Evolutionary conservation across 2,113 vertebrate species (phyloP).

Genomic region (Chelonoidis abingdonii): DNA sequence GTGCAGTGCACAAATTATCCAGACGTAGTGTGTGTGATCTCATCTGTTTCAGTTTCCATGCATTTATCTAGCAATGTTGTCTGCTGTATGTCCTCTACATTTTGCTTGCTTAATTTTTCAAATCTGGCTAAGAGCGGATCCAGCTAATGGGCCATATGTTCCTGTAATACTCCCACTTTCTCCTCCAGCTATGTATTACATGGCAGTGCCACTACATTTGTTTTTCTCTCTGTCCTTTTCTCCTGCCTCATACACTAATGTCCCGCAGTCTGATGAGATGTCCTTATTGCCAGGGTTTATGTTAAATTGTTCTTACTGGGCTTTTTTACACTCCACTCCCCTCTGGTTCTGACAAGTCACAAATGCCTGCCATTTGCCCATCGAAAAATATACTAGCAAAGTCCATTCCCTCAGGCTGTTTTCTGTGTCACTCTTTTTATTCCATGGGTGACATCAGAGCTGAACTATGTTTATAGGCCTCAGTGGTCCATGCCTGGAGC

Average conservation of each 20-base stretch:
- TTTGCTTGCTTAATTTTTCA: not conserved
- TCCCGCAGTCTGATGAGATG: not conserved
- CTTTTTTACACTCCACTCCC: not conserved
- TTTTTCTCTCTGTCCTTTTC: not conserved
- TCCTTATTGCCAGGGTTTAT: not conserved
- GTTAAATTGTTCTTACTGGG: not conserved
- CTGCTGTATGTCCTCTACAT: not conserved
- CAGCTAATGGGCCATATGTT: not conserved
- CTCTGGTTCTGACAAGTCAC: not conserved
- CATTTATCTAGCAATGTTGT: not conserved
- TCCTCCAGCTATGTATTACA: not conserved
- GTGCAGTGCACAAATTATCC: no score
- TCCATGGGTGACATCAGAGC: not conserved
- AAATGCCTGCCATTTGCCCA: not conserved
- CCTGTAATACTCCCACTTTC: not conserved
- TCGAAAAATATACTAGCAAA: not conserved
- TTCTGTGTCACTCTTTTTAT: not conserved
- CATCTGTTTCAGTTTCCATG: not conserved
- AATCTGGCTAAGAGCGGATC: not conserved
- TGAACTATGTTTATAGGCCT: not conserved
- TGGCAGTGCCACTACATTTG: not conserved
- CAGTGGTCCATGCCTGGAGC: not conserved
- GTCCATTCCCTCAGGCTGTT: not conserved
- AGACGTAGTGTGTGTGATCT: not conserved
- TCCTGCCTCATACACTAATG: not conserved